phyloP scores from a whole-genome alignment of 2,888 invertebrate genomes.

The Tetranychus piercei region DNA sequence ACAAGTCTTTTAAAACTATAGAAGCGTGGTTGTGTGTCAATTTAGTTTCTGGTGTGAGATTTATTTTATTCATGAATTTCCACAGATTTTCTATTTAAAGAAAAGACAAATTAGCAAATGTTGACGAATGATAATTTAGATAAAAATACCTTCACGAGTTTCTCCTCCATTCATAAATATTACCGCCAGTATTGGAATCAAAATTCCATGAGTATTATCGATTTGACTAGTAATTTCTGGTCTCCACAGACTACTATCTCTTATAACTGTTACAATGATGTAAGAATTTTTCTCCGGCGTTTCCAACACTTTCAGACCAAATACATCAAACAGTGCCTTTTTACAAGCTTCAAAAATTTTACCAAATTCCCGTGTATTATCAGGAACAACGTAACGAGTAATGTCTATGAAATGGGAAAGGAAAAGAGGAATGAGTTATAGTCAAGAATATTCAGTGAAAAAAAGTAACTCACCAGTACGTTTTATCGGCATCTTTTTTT shows the following conservation, averaged over 20 bases:
- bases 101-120: neutral
- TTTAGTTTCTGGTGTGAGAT: slow-evolving; percentile 11
- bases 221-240: neutral
- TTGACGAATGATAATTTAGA: neutral
- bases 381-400: neutral
- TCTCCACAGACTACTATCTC: neutral
- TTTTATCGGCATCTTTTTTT: slow-evolving; percentile 15
- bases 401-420: neutral
- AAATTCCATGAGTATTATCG: neutral
- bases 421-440: too few species aligned
- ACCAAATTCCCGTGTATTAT: neutral
- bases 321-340: neutral
- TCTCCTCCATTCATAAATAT: slow-evolving; percentile 15
- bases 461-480: slow-evolving; percentile 1
- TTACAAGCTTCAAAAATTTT: neutral
- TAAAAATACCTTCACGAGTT: neutral
- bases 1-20: slow-evolving; percentile 12
- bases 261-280: slow-evolving; percentile 12
- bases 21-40: neutral
- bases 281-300: slow-evolving; percentile 12
- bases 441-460: too few species aligned
- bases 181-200: slow-evolving; percentile 12
- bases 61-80: slow-evolving; percentile 15
- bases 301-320: slow-evolving; percentile 14
- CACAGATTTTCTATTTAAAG: slow-evolving; percentile 5